Evolutionary conservation across 2,888 invertebrate genomes (phyloP).

Genomic region (Sisyra nigra): DNA sequence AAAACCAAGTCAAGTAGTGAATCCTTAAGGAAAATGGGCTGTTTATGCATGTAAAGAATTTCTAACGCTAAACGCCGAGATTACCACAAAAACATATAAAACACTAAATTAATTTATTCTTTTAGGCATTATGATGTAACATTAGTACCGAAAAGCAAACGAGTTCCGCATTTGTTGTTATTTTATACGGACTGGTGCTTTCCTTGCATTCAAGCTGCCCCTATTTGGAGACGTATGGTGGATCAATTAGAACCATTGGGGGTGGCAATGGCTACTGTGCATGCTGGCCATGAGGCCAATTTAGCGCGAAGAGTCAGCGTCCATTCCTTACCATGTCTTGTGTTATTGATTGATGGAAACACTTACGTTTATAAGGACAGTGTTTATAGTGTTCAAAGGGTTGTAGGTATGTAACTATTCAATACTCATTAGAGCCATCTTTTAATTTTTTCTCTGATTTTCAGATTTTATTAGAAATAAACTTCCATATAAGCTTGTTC

Average conservation of each 20-base stretch:
- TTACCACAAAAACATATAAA: too few relatives aligned
- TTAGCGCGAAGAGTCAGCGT: slow-evolving; percentile 67
- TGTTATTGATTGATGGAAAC: slow-evolving; percentile 69
- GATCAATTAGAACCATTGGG: slow-evolving; percentile 78
- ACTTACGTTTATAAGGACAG: slow-evolving; percentile 70
- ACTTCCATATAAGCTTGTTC: slow-evolving; percentile 68
- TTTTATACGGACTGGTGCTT: slow-evolving; percentile 94
- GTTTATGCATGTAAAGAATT: too few relatives aligned
- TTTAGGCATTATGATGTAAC: slow-evolving; percentile 74
- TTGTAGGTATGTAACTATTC: slow-evolving; percentile 44
- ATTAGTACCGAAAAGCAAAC: slow-evolving; percentile 67
- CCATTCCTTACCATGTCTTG: slow-evolving; percentile 64
- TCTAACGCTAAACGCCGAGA: too few relatives aligned
- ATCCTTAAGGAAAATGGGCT: too few relatives aligned
- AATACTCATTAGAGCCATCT: not conserved
- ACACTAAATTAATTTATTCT: too few relatives aligned
- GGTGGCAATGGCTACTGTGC: slow-evolving; percentile 64
- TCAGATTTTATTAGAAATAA: slow-evolving; percentile 74
- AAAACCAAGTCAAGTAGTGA: too few relatives aligned
- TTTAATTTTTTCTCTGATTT: slow-evolving; percentile 12
- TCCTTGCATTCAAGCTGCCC: slow-evolving; percentile 76
- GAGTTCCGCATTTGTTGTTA: slow-evolving; percentile 70
- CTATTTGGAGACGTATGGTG: slow-evolving; percentile 68
- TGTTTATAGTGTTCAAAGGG: slow-evolving; percentile 59
- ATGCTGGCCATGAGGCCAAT: slow-evolving; percentile 66